These are phyloP conservation scores for Donacobius atricapilla DNA, from an alignment of 2,113 vertebrate genomes.

Conservation along the genomic window DNA sequence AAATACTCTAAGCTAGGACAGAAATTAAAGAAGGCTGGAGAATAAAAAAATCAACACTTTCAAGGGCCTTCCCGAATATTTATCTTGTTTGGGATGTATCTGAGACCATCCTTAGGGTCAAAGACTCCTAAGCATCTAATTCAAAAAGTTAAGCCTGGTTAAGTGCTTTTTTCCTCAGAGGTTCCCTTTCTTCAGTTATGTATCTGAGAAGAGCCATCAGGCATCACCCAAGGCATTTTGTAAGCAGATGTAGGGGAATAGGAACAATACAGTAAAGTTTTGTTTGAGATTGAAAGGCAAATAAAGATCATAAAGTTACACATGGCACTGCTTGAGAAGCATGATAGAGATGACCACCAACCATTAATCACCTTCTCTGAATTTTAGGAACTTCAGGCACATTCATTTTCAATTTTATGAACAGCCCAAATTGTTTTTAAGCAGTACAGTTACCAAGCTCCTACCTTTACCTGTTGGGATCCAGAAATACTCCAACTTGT, in stretches of 20 bases:
- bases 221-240: not conserved
- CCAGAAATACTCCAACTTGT: not conserved
- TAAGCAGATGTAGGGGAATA: not conserved
- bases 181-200: not conserved
- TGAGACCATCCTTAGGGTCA: conserved; percentile 3
- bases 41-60: not conserved
- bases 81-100: not conserved
- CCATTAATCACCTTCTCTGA: not conserved
- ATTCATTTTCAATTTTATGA: not conserved
- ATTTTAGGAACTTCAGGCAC: not conserved
- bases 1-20: not conserved
- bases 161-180: conserved; percentile 3
- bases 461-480: not conserved
- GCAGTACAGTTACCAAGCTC: not conserved
- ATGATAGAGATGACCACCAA: not conserved
- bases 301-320: not conserved
- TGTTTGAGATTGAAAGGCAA: not conserved
- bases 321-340: not conserved
- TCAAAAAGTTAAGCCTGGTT: conserved; percentile 10
- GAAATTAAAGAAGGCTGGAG: not conserved
- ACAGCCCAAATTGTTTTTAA: not conserved
- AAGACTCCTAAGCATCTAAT: not conserved
- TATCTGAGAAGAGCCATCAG: not conserved
- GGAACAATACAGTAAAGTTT: not conserved
- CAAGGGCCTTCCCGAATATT: conserved; percentile 23